These are phyloP conservation scores for Polyommatus iphigenia DNA, from an alignment of 2,888 invertebrate species.

Conservation along the genomic window DNA sequence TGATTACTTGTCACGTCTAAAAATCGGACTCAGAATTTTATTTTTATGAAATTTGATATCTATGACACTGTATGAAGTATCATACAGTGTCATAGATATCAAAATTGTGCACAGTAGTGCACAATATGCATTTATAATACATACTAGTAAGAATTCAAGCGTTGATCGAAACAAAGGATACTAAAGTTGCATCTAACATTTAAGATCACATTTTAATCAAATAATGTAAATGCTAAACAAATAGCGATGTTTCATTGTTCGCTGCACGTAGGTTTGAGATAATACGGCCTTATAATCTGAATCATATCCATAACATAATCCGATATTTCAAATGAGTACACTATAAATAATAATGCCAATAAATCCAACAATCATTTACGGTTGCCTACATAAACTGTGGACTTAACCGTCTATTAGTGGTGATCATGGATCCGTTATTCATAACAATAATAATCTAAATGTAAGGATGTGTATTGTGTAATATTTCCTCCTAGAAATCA, in stretches of 20 bases:
- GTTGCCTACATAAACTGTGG: not conserved
- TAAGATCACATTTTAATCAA: not conserved
- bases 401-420: constrained; percentile 5
- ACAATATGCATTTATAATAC: no score
- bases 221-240: constrained; percentile 30
- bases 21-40: no score
- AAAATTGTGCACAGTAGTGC: no score
- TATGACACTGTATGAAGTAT: no score
- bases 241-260: constrained; percentile 9
- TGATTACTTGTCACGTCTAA: no score
- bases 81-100: no score
- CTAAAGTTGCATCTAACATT: no score
- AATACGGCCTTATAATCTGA: constrained; percentile 14
- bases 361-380: constrained; percentile 28
- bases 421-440: not conserved
- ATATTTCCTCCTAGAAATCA: no score
- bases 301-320: constrained; percentile 25
- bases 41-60: no score
- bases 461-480: no score
- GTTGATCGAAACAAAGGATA: no score
- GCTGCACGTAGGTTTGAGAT: not conserved
- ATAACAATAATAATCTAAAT: not conserved
- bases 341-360: constrained; percentile 29
- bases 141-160: no score
- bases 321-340: constrained; percentile 26